Evolutionary conservation across 2,113 vertebrate species (phyloP), one percentile per base, ranked within the genome.

Genomic region (Collichthys lucidus): DNA sequence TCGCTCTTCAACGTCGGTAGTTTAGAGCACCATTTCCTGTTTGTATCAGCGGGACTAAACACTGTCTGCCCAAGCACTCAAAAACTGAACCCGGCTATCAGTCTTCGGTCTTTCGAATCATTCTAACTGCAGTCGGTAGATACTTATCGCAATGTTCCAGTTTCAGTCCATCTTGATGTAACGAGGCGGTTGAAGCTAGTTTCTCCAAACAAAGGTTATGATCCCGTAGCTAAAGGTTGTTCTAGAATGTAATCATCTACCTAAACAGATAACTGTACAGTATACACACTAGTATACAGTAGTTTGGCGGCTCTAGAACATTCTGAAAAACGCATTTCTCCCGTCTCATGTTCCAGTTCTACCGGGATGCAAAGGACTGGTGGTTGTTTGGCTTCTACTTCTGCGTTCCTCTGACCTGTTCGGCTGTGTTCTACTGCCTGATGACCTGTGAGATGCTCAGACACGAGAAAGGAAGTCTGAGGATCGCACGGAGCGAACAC

Each of bases 331-430:
- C 56, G 14, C 71, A 19, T 68, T 56, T 42, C 11, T 46, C 11
- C 31, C 5, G 35, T 40, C 35, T 40, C 24, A 29, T 74, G 49
- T 60, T 79, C 3, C 93, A 98, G 97, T 96, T 97, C 86, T 99
- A 99, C 91, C 91, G 93, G 26, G 86, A 96, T 0, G 96, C 85
- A 0, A 99, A 99, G 91, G 97, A 98, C 85, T 99, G 98, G 98
- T 99, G 98, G 98, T 84, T 98, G 44, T 98, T 99, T n/a, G 96
- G 96, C 5, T 97, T 98, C 91, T 99, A 99, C 83, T 99, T 99
- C 95, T 98, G 96, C 77, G 94, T 98, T 69, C 97, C 98, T 0
- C 84, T 99, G 92, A 87, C 91, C 2, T 98, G 96, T 47, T 98
- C 97, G 0, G 97, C 95, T 0, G 88, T 98, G 56, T 99, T 99